phyloP scores from a whole-genome alignment of 2,113 vertebrate species.

The Gnathonemus longibarbis region DNA sequence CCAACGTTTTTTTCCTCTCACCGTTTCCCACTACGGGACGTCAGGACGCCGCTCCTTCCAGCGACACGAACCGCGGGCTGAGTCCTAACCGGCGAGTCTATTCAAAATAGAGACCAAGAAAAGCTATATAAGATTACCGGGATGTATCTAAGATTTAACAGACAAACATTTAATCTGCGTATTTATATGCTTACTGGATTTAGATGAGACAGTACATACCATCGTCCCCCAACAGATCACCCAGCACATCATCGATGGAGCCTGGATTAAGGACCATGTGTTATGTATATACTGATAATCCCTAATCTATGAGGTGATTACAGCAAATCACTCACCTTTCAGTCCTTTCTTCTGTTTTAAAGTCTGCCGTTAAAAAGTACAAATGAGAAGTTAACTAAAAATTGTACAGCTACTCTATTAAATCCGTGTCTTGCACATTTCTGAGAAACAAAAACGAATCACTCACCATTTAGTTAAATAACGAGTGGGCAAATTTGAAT shows the following conservation, averaged over 20 bases:
- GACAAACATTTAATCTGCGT: background rate
- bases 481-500: background rate
- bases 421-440: background rate
- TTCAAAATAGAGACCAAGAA: background rate
- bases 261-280: constrained; percentile 43
- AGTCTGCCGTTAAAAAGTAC: constrained; percentile 49
- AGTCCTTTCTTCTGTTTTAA: constrained; percentile 51
- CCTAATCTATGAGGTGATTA: background rate
- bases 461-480: constrained; percentile 5
- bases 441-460: background rate
- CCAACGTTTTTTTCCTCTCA: constrained; percentile 32
- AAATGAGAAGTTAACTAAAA: background rate
- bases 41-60: constrained; percentile 5
- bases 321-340: constrained; percentile 53
- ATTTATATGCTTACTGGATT: background rate
- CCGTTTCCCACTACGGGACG: constrained; percentile 40
- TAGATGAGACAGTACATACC: constrained; percentile 47
- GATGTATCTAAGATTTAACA: background rate
- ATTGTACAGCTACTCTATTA: background rate
- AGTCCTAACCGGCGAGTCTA: constrained; percentile 38
- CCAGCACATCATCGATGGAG: constrained; percentile 59
- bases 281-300: background rate
- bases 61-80: constrained; percentile 12
- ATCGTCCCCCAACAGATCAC: constrained; percentile 61
- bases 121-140: background rate